A percentile compares a stretch with the other conserved stretches of the same genome.
Conservation (phyloP, 92 coral and sea anemone species). For the Umimayanthus kanabou region DNA sequence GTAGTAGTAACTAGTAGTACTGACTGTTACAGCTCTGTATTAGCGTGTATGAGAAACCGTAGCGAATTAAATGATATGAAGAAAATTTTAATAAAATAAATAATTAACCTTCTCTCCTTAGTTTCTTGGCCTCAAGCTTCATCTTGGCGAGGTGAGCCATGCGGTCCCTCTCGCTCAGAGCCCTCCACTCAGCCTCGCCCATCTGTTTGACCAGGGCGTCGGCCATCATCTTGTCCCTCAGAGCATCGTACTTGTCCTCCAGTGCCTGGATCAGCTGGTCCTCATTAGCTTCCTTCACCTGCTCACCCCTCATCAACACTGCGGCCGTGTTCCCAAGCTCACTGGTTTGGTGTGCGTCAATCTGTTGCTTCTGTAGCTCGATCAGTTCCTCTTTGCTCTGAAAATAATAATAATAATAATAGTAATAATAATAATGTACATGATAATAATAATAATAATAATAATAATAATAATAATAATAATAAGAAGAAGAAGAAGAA, state of each 20-base stretch:
- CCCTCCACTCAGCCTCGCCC: slow-evolving; percentile 92
- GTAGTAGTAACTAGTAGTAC: no score
- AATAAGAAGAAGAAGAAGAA: no score
- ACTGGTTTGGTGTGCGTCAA: slow-evolving; percentile 62
- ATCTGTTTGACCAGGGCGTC: slow-evolving; percentile 86
- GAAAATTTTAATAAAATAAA: not conserved
- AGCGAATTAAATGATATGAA: not conserved
- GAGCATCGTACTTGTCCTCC: slow-evolving; percentile 92
- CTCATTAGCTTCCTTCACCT: slow-evolving; percentile 75
- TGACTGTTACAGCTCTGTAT: no score
- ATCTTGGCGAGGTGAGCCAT: slow-evolving; percentile 80
- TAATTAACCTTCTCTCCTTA: slow-evolving; percentile 73
- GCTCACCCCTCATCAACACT: slow-evolving; percentile 81
- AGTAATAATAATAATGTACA: no score
- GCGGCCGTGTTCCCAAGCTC: slow-evolving; percentile 69
- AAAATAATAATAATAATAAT: no score
- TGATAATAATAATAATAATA: no score
- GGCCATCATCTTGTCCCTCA: slow-evolving; percentile 87
- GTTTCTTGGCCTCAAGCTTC: slow-evolving; percentile 84
- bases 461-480: no score
- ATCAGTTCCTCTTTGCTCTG: slow-evolving; percentile 82
- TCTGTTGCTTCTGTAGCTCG: slow-evolving; percentile 76
- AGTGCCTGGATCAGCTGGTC: slow-evolving; percentile 89
- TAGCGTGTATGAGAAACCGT: no score
- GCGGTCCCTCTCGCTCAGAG: slow-evolving; percentile 85